Conservation (phyloP, 2,113 vertebrate genomes). For the Oreochromis niloticus region DNA sequence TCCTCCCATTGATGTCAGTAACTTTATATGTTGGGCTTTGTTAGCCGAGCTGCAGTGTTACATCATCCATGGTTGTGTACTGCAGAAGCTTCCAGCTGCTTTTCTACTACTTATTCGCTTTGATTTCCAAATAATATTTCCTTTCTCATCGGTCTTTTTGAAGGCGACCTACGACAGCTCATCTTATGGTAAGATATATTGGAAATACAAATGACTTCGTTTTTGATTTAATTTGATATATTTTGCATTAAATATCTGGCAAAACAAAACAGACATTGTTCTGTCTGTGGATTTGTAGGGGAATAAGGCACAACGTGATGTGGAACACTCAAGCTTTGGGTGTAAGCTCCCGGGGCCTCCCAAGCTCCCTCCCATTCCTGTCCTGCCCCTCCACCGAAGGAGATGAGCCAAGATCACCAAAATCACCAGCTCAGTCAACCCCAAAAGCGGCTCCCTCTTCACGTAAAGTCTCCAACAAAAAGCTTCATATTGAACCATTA, state of each 20-base stretch:
- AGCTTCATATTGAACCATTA: not conserved
- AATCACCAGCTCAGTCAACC: not conserved
- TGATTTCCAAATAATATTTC: conserved; percentile 47
- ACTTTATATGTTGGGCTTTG: conserved; percentile 66
- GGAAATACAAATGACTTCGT: not conserved
- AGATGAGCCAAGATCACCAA: not conserved
- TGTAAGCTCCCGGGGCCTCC: conserved; percentile 70
- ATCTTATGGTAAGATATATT: conserved; percentile 80
- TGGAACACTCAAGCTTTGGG: conserved; percentile 82
- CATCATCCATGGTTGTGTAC: conserved; percentile 30
- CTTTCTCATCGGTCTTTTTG: conserved; percentile 12
- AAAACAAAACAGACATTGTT: not conserved
- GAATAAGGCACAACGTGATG: conserved; percentile 81
- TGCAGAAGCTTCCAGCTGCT: conserved; percentile 10
- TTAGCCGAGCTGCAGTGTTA: conserved; percentile 56
- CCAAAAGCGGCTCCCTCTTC: not conserved
- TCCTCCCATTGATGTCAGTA: conserved; percentile 68
- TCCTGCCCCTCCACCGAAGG: conserved; percentile 66
- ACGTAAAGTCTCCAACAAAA: not conserved
- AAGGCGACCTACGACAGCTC: conserved; percentile 83
- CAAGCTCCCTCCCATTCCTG: conserved; percentile 73
- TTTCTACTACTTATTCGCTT: conserved; percentile 41
- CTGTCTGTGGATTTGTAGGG: conserved; percentile 67
- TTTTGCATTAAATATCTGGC: not conserved
- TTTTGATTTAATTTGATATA: not conserved